Conservation (phyloP, 2,113 vertebrate species). For the Takifugu flavidus region DNA sequence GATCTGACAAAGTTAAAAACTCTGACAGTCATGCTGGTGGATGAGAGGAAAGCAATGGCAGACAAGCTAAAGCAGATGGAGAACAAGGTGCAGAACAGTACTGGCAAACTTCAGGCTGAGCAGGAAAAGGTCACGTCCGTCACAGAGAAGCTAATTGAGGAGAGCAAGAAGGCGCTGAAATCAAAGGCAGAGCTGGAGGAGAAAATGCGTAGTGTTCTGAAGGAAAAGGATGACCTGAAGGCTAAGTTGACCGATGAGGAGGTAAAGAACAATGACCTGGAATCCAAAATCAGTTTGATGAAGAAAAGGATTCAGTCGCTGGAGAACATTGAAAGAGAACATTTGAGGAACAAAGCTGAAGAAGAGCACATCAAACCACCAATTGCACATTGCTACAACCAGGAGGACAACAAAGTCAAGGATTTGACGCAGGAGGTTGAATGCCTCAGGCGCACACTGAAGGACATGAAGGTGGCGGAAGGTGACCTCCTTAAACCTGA, state of each 20-base stretch:
- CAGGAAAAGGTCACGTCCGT: slow-evolving; percentile 90
- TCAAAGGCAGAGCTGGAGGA: slow-evolving; percentile 93
- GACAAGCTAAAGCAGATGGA: slow-evolving; percentile 94
- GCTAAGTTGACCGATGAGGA: slow-evolving; percentile 85
- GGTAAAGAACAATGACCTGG: slow-evolving; percentile 86
- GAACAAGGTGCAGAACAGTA: slow-evolving; percentile 86
- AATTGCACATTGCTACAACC: slow-evolving; percentile 77
- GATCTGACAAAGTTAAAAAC: slow-evolving; percentile 95
- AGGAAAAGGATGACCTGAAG: slow-evolving; percentile 90
- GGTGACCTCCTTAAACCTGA: slow-evolving; percentile 90
- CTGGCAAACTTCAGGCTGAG: slow-evolving; percentile 87
- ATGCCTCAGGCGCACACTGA: slow-evolving; percentile 85
- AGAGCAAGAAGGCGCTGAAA: slow-evolving; percentile 90
- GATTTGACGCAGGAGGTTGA: slow-evolving; percentile 95
- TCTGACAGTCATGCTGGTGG: slow-evolving; percentile 93
- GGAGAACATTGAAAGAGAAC: slow-evolving; percentile 87
- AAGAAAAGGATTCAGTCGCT: slow-evolving; percentile 90
- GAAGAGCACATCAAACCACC: slow-evolving; percentile 81
- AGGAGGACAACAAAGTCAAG: slow-evolving; percentile 95
- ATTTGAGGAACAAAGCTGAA: slow-evolving; percentile 86
- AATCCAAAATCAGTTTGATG: slow-evolving; percentile 87
- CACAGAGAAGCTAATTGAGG: slow-evolving; percentile 94
- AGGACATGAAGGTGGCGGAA: slow-evolving; percentile 91
- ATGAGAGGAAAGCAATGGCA: slow-evolving; percentile 89
- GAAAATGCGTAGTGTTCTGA: slow-evolving; percentile 83